phyloP scores from a whole-genome alignment of 2,797 vertebrate species.

The Heterohyrax brucei region DNA sequence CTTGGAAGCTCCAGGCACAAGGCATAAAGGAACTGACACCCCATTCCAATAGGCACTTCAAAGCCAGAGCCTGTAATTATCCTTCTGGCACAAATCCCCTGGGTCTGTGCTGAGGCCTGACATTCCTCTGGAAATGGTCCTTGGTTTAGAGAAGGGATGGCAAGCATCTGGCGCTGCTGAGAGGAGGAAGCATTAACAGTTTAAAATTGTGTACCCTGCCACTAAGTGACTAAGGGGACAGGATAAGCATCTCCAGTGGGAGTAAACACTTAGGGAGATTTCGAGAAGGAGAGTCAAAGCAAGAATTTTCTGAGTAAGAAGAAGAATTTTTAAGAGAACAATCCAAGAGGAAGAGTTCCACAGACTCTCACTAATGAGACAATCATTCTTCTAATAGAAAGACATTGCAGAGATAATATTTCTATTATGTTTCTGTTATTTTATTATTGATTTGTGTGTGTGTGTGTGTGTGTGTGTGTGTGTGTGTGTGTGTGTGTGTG shows the following conservation, averaged over 20 bases:
- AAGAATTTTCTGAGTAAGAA: background rate
- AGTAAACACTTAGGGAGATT: slow-evolving; percentile 48
- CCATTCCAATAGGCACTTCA: slow-evolving; percentile 64
- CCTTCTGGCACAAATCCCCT: slow-evolving; percentile 21
- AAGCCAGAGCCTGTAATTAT: slow-evolving; percentile 54
- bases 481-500: too few relatives aligned
- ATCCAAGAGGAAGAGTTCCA: background rate
- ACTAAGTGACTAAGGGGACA: background rate
- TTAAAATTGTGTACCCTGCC: slow-evolving; percentile 30
- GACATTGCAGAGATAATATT: background rate
- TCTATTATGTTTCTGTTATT: background rate
- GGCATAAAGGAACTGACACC: slow-evolving; percentile 32
- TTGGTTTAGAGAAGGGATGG: background rate
- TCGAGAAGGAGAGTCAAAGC: background rate
- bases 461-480: background rate
- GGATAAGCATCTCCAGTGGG: slow-evolving; percentile 67
- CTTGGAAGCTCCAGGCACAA: slow-evolving; percentile 31
- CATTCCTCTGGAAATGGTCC: slow-evolving; percentile 70
- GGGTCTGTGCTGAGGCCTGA: background rate
- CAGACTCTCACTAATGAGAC: background rate
- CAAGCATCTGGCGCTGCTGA: background rate
- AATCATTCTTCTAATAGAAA: background rate
- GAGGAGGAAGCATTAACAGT: slow-evolving; percentile 46
- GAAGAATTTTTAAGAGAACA: slow-evolving; percentile 9
- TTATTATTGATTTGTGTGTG: background rate